These are phyloP conservation scores for Mionectes macconnelli DNA, from an alignment of 2,113 vertebrate genomes.

Conservation along the genomic window DNA sequence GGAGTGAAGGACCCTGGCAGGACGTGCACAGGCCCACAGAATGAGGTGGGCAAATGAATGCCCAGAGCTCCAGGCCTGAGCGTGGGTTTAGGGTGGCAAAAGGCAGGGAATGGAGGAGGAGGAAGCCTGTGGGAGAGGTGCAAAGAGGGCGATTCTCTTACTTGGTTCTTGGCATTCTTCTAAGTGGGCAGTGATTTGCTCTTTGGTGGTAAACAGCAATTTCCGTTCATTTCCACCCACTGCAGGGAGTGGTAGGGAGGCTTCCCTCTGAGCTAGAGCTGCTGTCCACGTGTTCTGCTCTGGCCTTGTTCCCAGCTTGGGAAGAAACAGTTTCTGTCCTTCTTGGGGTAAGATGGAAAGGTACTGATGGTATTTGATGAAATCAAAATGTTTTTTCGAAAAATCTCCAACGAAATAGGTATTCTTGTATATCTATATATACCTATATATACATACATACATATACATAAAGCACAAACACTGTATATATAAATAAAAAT, in stretches of 20 bases:
- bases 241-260: not conserved
- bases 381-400: not conserved
- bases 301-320: not conserved
- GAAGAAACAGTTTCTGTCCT: not conserved
- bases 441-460: too few species aligned
- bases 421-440: not conserved
- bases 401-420: not conserved
- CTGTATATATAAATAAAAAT: not conserved
- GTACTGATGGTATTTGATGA: not conserved
- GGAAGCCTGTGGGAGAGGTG: not conserved
- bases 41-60: not conserved
- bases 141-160: rapidly evolving
- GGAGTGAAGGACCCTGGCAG: not conserved
- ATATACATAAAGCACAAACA: not conserved
- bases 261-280: not conserved
- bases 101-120: not conserved
- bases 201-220: not conserved
- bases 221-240: not conserved
- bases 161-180: not conserved
- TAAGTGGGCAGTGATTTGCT: not conserved
- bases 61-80: not conserved
- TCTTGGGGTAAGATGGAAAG: not conserved
- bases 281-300: not conserved
- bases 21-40: not conserved
- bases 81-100: not conserved